Percentiles rank a stretch among this genome's conserved stretches.
Evolutionary conservation across 2,888 invertebrate species (phyloP).

Genomic region (Lasioglossum figueresi): DNA sequence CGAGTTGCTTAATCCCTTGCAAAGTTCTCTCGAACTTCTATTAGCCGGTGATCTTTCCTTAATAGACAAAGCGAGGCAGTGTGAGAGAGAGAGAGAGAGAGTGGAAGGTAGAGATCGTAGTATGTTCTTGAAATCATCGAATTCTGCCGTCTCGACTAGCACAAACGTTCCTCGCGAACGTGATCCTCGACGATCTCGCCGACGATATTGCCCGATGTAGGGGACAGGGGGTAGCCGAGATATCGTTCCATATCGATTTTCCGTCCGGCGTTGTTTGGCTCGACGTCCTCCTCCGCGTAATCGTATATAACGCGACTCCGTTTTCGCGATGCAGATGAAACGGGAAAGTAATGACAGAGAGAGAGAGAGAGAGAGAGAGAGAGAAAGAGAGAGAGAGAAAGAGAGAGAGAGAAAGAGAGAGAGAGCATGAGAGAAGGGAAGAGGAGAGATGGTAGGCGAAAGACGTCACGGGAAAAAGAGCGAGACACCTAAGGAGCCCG

Average conservation of each 20-base stretch:
- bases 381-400: not conserved
- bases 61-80: not conserved
- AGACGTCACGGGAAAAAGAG: slow-evolving; percentile 25
- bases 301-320: slow-evolving; percentile 63
- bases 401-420: not conserved
- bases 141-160: not conserved
- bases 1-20: not conserved
- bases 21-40: slow-evolving; percentile 4
- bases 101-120: not conserved
- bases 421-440: not conserved
- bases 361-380: not conserved
- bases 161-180: not conserved
- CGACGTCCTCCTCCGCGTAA: slow-evolving; percentile 57
- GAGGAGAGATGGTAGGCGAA: slow-evolving; percentile 7
- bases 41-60: not conserved
- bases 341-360: slow-evolving; percentile 51
- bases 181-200: slow-evolving; percentile 1
- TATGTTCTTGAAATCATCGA: slow-evolving; percentile 1
- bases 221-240: slow-evolving; percentile 29
- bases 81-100: not conserved
- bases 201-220: slow-evolving; percentile 8
- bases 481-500: slow-evolving; percentile 20
- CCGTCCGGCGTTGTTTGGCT: slow-evolving; percentile 61
- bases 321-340: slow-evolving; percentile 53
- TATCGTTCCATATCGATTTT: slow-evolving; percentile 68